Evolutionary conservation across 2,113 vertebrate genomes (phyloP), one percentile per base, ranked within the genome.

Genomic region (Leucoraja erinaceus): DNA sequence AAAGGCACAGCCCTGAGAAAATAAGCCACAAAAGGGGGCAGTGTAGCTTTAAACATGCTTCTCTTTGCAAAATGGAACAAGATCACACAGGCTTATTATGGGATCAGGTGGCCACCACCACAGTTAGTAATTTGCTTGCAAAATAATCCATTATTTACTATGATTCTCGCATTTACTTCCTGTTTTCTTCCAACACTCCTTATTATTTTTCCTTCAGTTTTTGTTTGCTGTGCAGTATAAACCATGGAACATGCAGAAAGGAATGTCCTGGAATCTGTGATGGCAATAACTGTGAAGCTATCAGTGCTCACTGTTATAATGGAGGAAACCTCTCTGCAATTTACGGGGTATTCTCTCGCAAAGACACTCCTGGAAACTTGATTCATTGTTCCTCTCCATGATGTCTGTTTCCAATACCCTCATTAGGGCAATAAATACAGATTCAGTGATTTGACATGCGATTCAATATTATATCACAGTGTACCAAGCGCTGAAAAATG

Each of bases 81-180:
- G 79, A 47, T 47, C 54, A 4, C 20, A 22, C 20, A 59, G 3
- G 0, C 79, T 79, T 54, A 59, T 11, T 47, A 59, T 83, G 79
- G 79, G 79, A 83, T 83, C 79, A 83, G 79, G 47, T 83, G 79
- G 79, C 25, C 79, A 56, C 54, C 79, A 83, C 22, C 25, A 12
- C 10, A 22, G 54, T 83, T 47, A 83, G 79, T 56, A 83, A 83
- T 83, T 59, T 83, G 61, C 66, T 88, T 7, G 84, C 61, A 33
- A 59, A 88, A 66, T 88, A 63, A 61, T 63, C 84, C n/a, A 88
- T 88, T 88, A 56, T 88, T n/a, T 66, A n/a, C 84, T n/a, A 31
- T 18, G 28, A 66, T 88, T 66, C n/a, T n/a, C 61, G 8, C 61
- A 66, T 88, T 88, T 88, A 88, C 16, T 88, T 88, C n/a, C 84